Conservation (phyloP, 1,140 invertebrate genomes). For the Bacillus rossius region DNA sequence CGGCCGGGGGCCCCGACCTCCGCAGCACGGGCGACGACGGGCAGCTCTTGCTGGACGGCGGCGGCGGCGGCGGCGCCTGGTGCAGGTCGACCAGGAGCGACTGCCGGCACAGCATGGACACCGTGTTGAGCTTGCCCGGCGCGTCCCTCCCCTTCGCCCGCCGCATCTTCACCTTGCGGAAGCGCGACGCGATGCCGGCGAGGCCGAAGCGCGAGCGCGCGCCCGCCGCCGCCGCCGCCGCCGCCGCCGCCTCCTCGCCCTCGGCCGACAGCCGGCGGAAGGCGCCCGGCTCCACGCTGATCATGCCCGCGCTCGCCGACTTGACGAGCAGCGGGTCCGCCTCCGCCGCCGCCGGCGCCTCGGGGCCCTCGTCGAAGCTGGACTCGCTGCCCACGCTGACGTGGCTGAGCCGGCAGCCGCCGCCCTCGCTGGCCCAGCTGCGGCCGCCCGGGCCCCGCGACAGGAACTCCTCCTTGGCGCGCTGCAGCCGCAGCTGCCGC, state of each 20-base stretch:
- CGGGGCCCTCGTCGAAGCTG: slow-evolving; percentile 34
- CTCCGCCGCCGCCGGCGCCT: neutral
- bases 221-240: neutral
- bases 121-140: slow-evolving; percentile 45
- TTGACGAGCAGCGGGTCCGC: slow-evolving; percentile 45
- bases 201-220: slow-evolving; percentile 44
- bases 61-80: slow-evolving; percentile 12
- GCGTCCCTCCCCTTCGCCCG: slow-evolving; percentile 40
- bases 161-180: slow-evolving; percentile 49
- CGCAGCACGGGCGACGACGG: slow-evolving; percentile 30
- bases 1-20: slow-evolving; percentile 4
- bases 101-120: slow-evolving; percentile 57
- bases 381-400: slow-evolving; percentile 52
- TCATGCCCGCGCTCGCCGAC: slow-evolving; percentile 66
- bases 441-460: slow-evolving; percentile 19
- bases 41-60: slow-evolving; percentile 27
- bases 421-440: slow-evolving; percentile 8
- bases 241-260: slow-evolving; percentile 23
- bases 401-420: slow-evolving; percentile 43
- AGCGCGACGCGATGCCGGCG: slow-evolving; percentile 56
- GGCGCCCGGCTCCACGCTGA: slow-evolving; percentile 48
- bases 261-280: slow-evolving; percentile 35
- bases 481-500: slow-evolving; percentile 49
- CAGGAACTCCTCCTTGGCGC: slow-evolving; percentile 58
- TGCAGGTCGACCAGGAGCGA: slow-evolving; percentile 56